phyloP scores from a whole-genome alignment of 92 coral and sea anemone genomes.

The Epizoanthus stellaris region DNA sequence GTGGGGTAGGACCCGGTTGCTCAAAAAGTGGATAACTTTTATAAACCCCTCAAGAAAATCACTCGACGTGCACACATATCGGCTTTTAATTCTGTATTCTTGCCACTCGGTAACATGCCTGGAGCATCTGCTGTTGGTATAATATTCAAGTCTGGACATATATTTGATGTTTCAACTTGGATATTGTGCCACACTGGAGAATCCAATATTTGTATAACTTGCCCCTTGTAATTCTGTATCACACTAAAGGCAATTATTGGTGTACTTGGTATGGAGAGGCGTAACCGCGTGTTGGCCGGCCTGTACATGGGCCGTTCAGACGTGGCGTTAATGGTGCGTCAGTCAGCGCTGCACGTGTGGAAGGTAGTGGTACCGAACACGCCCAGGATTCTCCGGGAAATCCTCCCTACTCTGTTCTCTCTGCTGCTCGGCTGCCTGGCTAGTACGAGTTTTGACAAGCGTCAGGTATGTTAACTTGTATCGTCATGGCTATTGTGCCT shows the following conservation, averaged over 20 bases:
- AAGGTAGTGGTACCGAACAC: constrained; percentile 99
- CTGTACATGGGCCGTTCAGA: constrained; percentile 99
- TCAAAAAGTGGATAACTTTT: too few species aligned
- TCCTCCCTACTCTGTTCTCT: constrained; percentile 93
- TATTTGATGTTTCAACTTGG: too few species aligned
- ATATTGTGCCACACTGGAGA: too few species aligned
- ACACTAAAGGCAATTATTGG: constrained; percentile 82
- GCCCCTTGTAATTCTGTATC: neutral
- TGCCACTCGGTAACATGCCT: too few species aligned
- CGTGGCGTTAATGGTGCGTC: constrained; percentile 97
- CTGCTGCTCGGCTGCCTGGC: constrained; percentile 95
- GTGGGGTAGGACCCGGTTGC: too few species aligned
- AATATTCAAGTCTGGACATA: too few species aligned
- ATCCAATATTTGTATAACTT: too few species aligned
- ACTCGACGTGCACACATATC: too few species aligned
- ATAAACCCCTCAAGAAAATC: too few species aligned
- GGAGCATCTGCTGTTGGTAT: too few species aligned
- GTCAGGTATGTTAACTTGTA: constrained; percentile 72
- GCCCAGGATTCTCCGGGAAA: constrained; percentile 94
- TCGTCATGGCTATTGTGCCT: neutral
- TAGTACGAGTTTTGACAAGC: constrained; percentile 95
- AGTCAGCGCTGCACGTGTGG: constrained; percentile 99
- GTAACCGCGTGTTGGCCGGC: constrained; percentile 97
- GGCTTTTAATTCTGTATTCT: too few species aligned
- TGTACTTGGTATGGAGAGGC: constrained; percentile 88